phyloP scores from a whole-genome alignment of 2,888 invertebrate genomes.

The Cyrtodaria siliqua region DNA sequence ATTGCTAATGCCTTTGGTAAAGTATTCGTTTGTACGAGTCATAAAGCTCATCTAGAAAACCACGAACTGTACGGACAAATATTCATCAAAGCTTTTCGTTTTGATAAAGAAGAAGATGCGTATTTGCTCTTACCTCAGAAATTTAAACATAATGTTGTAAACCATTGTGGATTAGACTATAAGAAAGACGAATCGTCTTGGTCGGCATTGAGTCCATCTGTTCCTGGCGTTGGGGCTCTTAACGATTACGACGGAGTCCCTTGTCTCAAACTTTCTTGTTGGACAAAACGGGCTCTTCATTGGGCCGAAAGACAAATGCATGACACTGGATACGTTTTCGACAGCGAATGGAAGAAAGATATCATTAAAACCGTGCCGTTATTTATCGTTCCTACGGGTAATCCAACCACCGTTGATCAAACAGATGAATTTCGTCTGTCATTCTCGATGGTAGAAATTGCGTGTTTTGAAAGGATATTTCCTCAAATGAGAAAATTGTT shows the following conservation, averaged over 20 bases:
- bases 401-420: conserved; percentile 18
- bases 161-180: conserved; percentile 4
- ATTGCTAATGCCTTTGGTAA: no score
- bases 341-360: conserved; percentile 10
- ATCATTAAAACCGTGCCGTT: conserved; percentile 16
- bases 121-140: not conserved
- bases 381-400: conserved; percentile 49
- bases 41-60: not conserved
- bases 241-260: conserved; percentile 12
- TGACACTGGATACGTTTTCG: not conserved
- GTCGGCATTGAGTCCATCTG: not conserved
- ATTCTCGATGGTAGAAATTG: conserved; percentile 44
- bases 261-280: conserved; percentile 1
- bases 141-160: conserved; percentile 4
- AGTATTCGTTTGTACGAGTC: not conserved
- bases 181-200: not conserved
- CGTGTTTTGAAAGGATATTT: conserved; percentile 30
- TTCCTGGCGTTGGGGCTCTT: conserved; percentile 6
- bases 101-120: not conserved
- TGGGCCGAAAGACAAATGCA: not conserved
- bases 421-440: conserved; percentile 35
- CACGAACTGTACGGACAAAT: not conserved
- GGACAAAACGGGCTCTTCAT: not conserved
- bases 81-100: not conserved
- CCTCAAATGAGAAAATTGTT: conserved; percentile 28